Evolutionary conservation across 1,140 invertebrate species (phyloP), one percentile per base, ranked within the genome.

Genomic region (Archivesica marissinica): DNA sequence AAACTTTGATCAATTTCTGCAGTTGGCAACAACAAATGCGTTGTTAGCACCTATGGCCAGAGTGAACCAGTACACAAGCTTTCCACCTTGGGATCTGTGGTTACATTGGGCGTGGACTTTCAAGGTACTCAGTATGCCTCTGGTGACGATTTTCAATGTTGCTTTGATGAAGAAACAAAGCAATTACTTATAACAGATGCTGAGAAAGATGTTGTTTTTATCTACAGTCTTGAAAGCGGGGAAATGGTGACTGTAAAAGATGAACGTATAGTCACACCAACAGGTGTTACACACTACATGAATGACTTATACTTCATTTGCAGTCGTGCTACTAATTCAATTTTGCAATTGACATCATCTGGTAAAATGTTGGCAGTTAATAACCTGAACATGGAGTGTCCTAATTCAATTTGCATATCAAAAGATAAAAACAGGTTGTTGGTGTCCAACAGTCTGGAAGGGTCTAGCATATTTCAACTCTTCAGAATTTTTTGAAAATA

Each of bases 321-420:
- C n/a, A n/a, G n/a, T n/a, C n/a, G n/a, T n/a, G n/a, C n/a, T n/a
- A n/a, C n/a, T n/a, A n/a, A n/a, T n/a, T n/a, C n/a, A n/a, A n/a
- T n/a, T n/a, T n/a, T n/a, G n/a, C n/a, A n/a, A n/a, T n/a, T n/a
- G n/a, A n/a, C n/a, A n/a, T n/a, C n/a, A n/a, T n/a, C n/a, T n/a
- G n/a, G n/a, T n/a, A n/a, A n/a, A n/a, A n/a, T n/a, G n/a, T n/a
- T n/a, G n/a, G n/a, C n/a, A n/a, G n/a, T n/a, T n/a, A n/a, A n/a
- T n/a, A n/a, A n/a, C n/a, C n/a, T n/a, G n/a, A n/a, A n/a, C n/a
- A n/a, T n/a, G n/a, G n/a, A n/a, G n/a, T n/a, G n/a, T n/a, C n/a
- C n/a, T n/a, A n/a, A n/a, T 54, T 54, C 50, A 54, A 54, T 54
- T 23, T 54, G 50, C n/a, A n/a, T 54, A 9, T 54, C 50, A 54